These are phyloP conservation scores for Macrobrachium nipponense DNA, from an alignment of 1,140 invertebrate genomes.

Conservation along the genomic window DNA sequence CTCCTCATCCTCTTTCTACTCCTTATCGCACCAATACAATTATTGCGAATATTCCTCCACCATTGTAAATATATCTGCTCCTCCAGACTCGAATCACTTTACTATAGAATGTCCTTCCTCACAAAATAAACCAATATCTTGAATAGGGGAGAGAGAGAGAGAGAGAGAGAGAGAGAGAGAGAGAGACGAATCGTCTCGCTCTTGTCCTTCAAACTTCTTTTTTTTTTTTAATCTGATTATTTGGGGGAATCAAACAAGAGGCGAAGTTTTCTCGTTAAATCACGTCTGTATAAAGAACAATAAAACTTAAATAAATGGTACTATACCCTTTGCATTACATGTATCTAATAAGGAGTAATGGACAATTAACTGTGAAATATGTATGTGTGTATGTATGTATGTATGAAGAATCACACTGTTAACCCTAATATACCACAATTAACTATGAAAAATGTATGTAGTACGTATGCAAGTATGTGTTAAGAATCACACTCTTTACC, in stretches of 20 bases:
- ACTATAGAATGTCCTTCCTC: too few relatives aligned
- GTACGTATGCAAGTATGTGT: slow-evolving; percentile 21
- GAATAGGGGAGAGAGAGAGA: slow-evolving; percentile 4
- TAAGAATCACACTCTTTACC: too few relatives aligned
- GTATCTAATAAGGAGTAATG: neutral
- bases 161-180: neutral
- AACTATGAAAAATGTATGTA: slow-evolving; percentile 19
- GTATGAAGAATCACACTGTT: neutral
- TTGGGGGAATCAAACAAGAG: neutral
- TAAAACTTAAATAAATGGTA: too few relatives aligned
- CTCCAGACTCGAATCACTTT: too few relatives aligned
- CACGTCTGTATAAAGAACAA: neutral
- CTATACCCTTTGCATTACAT: too few relatives aligned
- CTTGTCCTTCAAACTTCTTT: neutral
- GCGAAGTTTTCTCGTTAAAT: too few relatives aligned
- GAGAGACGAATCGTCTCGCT: neutral
- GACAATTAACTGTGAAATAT: neutral
- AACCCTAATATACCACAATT: neutral
- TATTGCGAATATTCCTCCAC: too few relatives aligned
- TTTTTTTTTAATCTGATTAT: neutral
- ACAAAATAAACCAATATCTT: neutral
- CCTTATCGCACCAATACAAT: neutral
- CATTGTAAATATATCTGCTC: too few relatives aligned
- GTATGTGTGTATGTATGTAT: slow-evolving; percentile 3
- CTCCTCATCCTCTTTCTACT: neutral